phyloP scores from a whole-genome alignment of 2,797 vertebrate genomes.

The Sebastes itinus region DNA sequence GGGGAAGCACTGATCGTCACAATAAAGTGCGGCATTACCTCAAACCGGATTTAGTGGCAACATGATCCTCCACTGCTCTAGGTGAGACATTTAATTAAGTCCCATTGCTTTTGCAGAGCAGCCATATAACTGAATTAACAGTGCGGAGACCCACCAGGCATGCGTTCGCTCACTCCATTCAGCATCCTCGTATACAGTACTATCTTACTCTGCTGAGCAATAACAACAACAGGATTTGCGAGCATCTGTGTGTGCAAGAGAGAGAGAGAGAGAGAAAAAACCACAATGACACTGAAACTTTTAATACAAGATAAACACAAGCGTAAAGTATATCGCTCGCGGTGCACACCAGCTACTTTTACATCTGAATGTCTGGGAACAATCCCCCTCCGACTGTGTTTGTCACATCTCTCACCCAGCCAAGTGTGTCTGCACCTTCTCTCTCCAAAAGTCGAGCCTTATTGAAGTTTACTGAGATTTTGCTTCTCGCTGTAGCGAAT shows the following conservation, averaged over 20 bases:
- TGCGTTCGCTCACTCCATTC: slow-evolving; percentile 39
- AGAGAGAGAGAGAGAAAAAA: not conserved
- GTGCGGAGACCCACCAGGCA: slow-evolving; percentile 65
- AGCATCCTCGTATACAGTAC: slow-evolving; percentile 33
- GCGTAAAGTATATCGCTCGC: not conserved
- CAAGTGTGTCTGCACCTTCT: slow-evolving; percentile 27
- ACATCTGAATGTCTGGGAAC: slow-evolving; percentile 5
- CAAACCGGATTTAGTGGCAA: slow-evolving; percentile 83
- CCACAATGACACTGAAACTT: slow-evolving; percentile 34
- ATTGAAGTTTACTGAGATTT: slow-evolving; percentile 65
- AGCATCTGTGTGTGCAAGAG: slow-evolving; percentile 6
- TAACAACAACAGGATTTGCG: slow-evolving; percentile 48
- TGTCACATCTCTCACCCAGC: slow-evolving; percentile 19
- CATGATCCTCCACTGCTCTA: slow-evolving; percentile 78
- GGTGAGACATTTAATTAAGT: slow-evolving; percentile 85
- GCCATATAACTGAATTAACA: slow-evolving; percentile 76
- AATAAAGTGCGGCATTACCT: slow-evolving; percentile 83
- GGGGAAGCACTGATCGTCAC: slow-evolving; percentile 76
- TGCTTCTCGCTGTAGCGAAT: slow-evolving; percentile 58
- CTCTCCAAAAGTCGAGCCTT: slow-evolving; percentile 7
- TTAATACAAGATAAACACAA: slow-evolving; percentile 19
- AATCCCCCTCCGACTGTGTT: not conserved
- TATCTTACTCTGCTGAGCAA: slow-evolving; percentile 33
- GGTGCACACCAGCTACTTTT: not conserved
- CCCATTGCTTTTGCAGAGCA: slow-evolving; percentile 75